Conservation (phyloP, 2,113 vertebrate genomes). For the Nannobrachium achirus region DNA sequence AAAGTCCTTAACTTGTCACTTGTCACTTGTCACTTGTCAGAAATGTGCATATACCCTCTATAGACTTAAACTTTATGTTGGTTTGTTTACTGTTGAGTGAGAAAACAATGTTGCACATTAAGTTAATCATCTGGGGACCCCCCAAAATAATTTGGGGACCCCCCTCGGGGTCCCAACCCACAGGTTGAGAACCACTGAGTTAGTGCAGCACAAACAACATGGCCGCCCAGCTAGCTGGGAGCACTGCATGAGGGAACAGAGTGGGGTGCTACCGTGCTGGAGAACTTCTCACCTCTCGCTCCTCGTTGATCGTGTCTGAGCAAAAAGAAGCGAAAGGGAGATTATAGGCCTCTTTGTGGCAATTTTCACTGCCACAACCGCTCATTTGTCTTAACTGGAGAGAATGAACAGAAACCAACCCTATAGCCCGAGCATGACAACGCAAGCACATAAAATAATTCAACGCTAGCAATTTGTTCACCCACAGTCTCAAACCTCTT, state of each 20-base stretch:
- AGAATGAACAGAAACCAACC: slow-evolving; percentile 31
- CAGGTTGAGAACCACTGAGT: too few relatives aligned
- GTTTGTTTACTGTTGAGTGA: too few relatives aligned
- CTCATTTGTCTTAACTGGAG: slow-evolving; percentile 21
- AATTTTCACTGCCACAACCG: slow-evolving; percentile 41
- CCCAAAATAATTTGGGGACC: too few relatives aligned
- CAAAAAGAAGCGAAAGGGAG: slow-evolving; percentile 46
- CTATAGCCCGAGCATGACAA: neutral
- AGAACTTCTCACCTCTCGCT: slow-evolving; percentile 63
- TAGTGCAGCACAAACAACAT: slow-evolving; percentile 68
- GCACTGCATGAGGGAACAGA: slow-evolving; percentile 49
- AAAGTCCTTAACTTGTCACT: too few relatives aligned
- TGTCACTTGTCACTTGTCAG: too few relatives aligned
- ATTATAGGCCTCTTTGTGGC: slow-evolving; percentile 45
- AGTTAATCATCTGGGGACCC: too few relatives aligned
- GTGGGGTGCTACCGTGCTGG: slow-evolving; percentile 65
- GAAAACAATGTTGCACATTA: too few relatives aligned
- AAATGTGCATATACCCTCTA: too few relatives aligned
- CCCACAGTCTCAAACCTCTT: neutral
- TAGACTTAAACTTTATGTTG: too few relatives aligned
- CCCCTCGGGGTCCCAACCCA: too few relatives aligned
- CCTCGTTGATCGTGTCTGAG: slow-evolving; percentile 56
- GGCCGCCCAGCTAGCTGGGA: slow-evolving; percentile 52
- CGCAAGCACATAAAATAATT: slow-evolving; percentile 13
- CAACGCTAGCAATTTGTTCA: slow-evolving; percentile 26